A percentile compares a stretch with the other conserved stretches of the same genome.
phyloP scores from a whole-genome alignment of 2,888 invertebrate genomes.

The Pediacus dermestoides region DNA sequence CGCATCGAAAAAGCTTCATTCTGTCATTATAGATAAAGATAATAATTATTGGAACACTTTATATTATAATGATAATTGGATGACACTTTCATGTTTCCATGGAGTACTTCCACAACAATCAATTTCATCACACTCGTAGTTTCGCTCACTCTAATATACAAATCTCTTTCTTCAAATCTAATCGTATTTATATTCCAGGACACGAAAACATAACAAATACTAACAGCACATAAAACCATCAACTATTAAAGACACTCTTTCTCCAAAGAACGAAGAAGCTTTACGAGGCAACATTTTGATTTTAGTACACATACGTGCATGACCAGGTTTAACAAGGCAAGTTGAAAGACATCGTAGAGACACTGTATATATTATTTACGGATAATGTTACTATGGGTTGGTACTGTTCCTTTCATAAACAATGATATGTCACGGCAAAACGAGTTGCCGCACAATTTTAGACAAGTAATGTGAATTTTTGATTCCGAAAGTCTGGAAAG shows the following conservation, averaged over 20 bases:
- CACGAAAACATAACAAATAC: too few relatives aligned
- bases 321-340: background rate
- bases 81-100: too few relatives aligned
- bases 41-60: too few relatives aligned
- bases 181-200: too few relatives aligned
- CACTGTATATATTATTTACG: slow-evolving; percentile 1
- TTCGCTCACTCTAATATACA: too few relatives aligned
- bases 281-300: slow-evolving; percentile 1
- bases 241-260: background rate
- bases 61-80: too few relatives aligned
- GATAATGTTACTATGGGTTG: background rate
- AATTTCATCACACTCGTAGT: too few relatives aligned
- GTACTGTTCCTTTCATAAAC: slow-evolving; percentile 1
- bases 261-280: background rate
- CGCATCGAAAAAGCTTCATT: too few relatives aligned
- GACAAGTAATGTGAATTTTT: slow-evolving; percentile 1
- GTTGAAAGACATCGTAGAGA: slow-evolving; percentile 2
- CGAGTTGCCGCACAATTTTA: slow-evolving; percentile 1
- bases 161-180: too few relatives aligned
- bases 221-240: background rate
- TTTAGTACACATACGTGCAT: background rate
- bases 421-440: slow-evolving; percentile 1
- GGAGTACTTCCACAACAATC: too few relatives aligned
- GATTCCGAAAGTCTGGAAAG: background rate
- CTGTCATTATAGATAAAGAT: too few relatives aligned